Evolutionary conservation across 2,888 invertebrate species (phyloP), one percentile per base, ranked within the genome.

Genomic region (Hydrotaea cyrtoneurina): DNA sequence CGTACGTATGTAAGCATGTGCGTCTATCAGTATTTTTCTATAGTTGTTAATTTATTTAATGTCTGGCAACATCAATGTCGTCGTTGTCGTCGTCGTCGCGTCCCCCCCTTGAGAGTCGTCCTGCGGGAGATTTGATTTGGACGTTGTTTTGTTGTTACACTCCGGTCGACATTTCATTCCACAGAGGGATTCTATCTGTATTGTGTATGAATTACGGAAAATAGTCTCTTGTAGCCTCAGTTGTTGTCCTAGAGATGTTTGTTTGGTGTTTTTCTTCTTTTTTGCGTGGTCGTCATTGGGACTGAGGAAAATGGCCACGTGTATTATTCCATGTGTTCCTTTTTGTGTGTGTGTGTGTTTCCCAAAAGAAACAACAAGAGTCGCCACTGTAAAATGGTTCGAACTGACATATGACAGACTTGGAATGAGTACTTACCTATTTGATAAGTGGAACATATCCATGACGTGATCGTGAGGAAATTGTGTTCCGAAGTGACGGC

Each of bases 361-460:
- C n/a, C n/a, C n/a, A 23, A 36, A 55, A 39, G 69, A 39, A 53
- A 21, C 26, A 17, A 69, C 8, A 62, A 53, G 17, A 13, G n/a
- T n/a, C 21, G 31, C 57, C 69, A 2, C n/a, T 43, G 1, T n/a
- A n/a, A n/a, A 50, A 15, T 50, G 15, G n/a, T 15, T 39, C 13
- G 39, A 11, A 39, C 11, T 39, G 39, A 39, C 39, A 39, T 8
- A 3, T 50, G 50, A 31, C n/a, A 50, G n/a, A n/a, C 13, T 50
- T 3, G 5, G 59, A 2, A 59, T 59, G 59, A 2, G n/a, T 23
- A 88, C 91, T 89, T 88, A 92, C 92, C 92, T 92, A 89, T 90
- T 92, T 21, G 92, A 91, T 69, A 91, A 88, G 82, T 92, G 92
- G 76, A 91, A 88, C 89, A 92, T 90, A 86, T 92, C 92, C 87